phyloP scores from a whole-genome alignment of 2,888 invertebrate species.

The Spisula solida region DNA sequence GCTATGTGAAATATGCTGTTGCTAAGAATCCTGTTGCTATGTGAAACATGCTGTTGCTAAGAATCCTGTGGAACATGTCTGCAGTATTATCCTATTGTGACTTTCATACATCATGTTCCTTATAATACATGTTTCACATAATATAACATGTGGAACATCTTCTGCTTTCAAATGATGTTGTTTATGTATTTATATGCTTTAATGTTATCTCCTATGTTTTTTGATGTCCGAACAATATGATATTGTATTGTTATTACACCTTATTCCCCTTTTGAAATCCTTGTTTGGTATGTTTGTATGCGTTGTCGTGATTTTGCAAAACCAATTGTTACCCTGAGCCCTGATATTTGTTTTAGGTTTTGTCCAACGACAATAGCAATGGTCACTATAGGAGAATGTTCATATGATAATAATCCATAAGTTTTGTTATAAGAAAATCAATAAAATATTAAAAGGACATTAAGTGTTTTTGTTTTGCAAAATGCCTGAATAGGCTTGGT shows the following conservation, averaged over 20 bases:
- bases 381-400: background rate
- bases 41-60: too few species aligned
- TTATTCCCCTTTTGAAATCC: background rate
- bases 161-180: background rate
- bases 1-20: too few species aligned
- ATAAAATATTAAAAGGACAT: constrained; percentile 33
- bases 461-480: background rate
- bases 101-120: too few species aligned
- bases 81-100: too few species aligned
- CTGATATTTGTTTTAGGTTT: background rate
- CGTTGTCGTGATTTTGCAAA: background rate
- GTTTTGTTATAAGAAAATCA: constrained; percentile 38
- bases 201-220: background rate
- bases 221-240: background rate
- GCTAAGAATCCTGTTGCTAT: too few species aligned
- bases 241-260: background rate
- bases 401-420: background rate
- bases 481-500: background rate
- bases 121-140: too few species aligned
- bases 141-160: too few species aligned
- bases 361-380: background rate
- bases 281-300: constrained; percentile 5
- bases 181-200: background rate
- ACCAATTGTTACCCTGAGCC: background rate
- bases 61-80: too few species aligned